These are phyloP conservation scores for Strongylocentrotus purpuratus DNA, from an alignment of 35 echinoderm and acorn worm species.

Conservation along the genomic window DNA sequence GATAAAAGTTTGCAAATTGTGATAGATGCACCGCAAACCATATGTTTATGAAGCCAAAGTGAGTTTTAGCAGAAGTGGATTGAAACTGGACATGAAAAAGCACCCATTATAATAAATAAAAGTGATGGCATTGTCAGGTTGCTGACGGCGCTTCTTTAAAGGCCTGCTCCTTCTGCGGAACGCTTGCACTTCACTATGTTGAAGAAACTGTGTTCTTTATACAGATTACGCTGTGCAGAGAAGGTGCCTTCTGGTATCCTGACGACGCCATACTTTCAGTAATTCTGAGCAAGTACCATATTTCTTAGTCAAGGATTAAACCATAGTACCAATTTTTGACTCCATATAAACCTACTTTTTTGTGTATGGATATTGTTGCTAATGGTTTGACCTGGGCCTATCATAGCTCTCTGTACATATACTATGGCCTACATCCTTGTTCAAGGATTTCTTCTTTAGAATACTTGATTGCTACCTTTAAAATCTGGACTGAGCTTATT, in stretches of 20 bases:
- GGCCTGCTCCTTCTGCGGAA: too few species aligned
- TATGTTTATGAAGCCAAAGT: not conserved
- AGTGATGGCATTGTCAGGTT: too few species aligned
- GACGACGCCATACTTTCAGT: not conserved
- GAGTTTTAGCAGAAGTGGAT: not conserved
- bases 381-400: not conserved
- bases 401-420: not conserved
- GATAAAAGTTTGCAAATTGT: not conserved
- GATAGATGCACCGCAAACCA: not conserved
- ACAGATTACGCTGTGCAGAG: too few species aligned
- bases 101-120: not conserved
- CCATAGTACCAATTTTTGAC: not conserved
- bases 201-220: too few species aligned
- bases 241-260: too few species aligned
- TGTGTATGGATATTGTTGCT: not conserved
- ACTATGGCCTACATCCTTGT: not conserved
- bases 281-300: not conserved
- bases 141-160: too few species aligned
- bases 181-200: too few species aligned
- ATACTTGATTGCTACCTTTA: conserved; percentile 70
- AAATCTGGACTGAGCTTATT: conserved; percentile 78
- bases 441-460: not conserved
- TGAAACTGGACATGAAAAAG: not conserved
- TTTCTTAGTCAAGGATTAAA: not conserved
- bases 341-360: not conserved